Base-by-base conservation (phyloP, 2,113 vertebrate genomes). In the Ibidorhyncha struthersii region DNA sequence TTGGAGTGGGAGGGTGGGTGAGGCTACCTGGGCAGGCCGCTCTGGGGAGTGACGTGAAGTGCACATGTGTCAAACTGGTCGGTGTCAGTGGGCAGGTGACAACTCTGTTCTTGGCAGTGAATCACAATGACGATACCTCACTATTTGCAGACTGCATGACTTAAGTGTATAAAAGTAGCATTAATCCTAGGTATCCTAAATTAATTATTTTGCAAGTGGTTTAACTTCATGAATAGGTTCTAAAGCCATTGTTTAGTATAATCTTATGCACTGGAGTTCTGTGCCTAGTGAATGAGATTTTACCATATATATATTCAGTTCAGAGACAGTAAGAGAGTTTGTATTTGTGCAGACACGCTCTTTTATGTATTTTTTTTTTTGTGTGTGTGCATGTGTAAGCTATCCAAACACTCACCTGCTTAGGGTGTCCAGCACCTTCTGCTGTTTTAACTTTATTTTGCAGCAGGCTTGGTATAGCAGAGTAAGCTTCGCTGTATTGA, bases 61-160 rank as follows among this genome's bases (percentile, higher is more conserved):
- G n/a, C 12, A 4, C 0, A 15, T 22, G 45, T 26, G 40, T 41
- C 22, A 19, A 55, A 30, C 0, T 5, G 63, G 72, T 9, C 8
- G 3, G 7, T n/a, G 72, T 7, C 12, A 14, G 36, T 3, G 36
- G 18, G 79, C 32, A 45, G 86, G 49, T 36, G 72, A 12, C 32
- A 59, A 1, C n/a, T 29, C 66, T 0, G 0, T 34, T 50, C 67
- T 26, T n/a, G 80, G 49, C 38, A 69, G 41, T n/a, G 21, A 59
- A 14, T 56, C 49, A 23, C 45, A 18, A 1, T 6, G 23, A 34
- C 2, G 6, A 25, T 50, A 25, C 49, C 49, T 50, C 23, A 50
- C 13, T 50, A 50, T 25, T 50, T 50, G 21, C 49, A 25, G 49
- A 4, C 49, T 50, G 11, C 49, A 25, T 25, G 21, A 49, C 47